Conservation (phyloP, 2,113 vertebrate species). For the Protobothrops flavoviridis region DNA sequence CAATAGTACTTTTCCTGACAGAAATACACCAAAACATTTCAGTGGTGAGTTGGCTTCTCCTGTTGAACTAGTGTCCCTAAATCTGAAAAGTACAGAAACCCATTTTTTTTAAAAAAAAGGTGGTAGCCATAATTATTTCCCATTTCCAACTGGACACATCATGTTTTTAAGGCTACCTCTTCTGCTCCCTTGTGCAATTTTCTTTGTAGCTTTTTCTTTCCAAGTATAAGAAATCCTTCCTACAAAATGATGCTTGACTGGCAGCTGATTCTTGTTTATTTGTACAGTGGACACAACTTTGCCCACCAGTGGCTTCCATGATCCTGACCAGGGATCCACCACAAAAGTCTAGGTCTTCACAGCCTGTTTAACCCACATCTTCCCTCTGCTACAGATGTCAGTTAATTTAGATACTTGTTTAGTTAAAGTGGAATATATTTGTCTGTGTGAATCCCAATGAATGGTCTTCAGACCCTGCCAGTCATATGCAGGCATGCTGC, state of each 20-base stretch:
- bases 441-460: background rate
- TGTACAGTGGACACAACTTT: background rate
- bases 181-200: background rate
- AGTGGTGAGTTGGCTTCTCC: background rate
- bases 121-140: background rate
- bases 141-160: background rate
- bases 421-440: background rate
- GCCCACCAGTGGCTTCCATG: background rate
- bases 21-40: background rate
- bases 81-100: background rate
- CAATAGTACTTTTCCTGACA: background rate
- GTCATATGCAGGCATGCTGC: background rate
- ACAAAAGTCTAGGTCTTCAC: background rate
- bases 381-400: background rate
- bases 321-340: background rate
- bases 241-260: background rate
- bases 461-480: background rate
- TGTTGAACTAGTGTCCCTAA: background rate
- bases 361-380: background rate
- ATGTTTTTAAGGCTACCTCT: background rate
- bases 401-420: background rate
- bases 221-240: background rate
- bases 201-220: background rate
- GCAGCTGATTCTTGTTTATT: background rate
- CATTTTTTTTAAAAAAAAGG: background rate